Evolutionary conservation across 1,140 invertebrate genomes (phyloP), one percentile per base, ranked within the genome.

Genomic region (Episyrphus balteatus): DNA sequence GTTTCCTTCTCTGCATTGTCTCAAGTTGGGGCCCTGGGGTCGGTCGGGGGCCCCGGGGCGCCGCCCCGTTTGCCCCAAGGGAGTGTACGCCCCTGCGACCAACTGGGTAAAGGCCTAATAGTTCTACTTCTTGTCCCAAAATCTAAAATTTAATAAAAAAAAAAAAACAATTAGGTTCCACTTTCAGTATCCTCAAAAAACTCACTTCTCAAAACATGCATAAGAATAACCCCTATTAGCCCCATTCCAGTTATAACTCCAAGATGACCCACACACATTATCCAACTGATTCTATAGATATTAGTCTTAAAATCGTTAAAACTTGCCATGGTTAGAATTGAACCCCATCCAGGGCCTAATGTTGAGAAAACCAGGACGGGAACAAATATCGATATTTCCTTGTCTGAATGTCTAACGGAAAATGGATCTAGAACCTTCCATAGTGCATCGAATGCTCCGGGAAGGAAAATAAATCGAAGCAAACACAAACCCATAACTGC

Each of bases 221-320:
- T 40, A n/a, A 62, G 13, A 49, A 62, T 53, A 15, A 57, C 55
- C 26, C 18, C 44, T 3, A 54, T 51, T 55, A 62, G 32, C 2
- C 57, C 56, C 8, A 62, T 61, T 5, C 56, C 14, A 1, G 62
- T 56, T 11, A 55, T 60, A n/a, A 58, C 53, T 0, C 55, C 42
- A 3, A 55, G 48, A 42, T 62, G 60, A 1, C 55, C 62, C n/a
- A 65, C 51, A 37, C 53, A 50, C 31, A 65, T 60, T 2, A 60
- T 46, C 60, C 60, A 66, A 47, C 60, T 61, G 12, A 56, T 54
- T 21, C 33, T 42, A 54, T 60, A 66, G 6, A 66, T 57, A 38
- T 92, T 86, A 54, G 92, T 92, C 55, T 84, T 76, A 58, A 92
- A 92, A 46, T 77, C 77, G 64, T 95, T 94, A 57, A 90, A 92